Conservation (phyloP, 1,140 invertebrate genomes). For the Pristionchus pacificus region DNA sequence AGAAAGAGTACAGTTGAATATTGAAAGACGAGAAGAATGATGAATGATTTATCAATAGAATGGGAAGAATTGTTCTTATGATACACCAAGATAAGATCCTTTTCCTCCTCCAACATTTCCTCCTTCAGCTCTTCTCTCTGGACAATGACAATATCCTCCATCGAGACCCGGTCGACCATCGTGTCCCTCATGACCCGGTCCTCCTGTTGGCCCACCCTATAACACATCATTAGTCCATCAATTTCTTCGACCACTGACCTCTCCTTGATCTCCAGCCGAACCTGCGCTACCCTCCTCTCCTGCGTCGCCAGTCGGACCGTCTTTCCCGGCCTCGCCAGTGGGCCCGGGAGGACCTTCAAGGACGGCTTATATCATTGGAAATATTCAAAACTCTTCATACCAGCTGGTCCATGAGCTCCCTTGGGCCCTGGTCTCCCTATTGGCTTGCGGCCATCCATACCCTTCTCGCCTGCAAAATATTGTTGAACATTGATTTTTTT, state of each 20-base stretch:
- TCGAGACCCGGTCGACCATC: slow-evolving; percentile 1
- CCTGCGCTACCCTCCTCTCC: slow-evolving; percentile 17
- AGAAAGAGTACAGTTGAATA: too few relatives aligned
- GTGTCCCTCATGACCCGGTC: slow-evolving; percentile 4
- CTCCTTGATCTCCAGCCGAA: not conserved
- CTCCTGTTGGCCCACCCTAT: not conserved
- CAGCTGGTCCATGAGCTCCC: slow-evolving; percentile 33
- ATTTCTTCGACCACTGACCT: too few relatives aligned
- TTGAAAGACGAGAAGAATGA: too few relatives aligned
- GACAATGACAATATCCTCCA: slow-evolving; percentile 4
- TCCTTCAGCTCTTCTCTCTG: not conserved
- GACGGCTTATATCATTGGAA: slow-evolving; percentile 3
- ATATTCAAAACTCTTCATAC: slow-evolving; percentile 2
- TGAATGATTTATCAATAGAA: too few relatives aligned
- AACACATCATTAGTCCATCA: too few relatives aligned
- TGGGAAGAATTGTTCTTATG: too few relatives aligned
- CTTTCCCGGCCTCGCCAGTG: slow-evolving; percentile 21
- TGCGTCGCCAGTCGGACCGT: slow-evolving; percentile 23
- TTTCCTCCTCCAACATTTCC: too few relatives aligned
- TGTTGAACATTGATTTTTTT: too few relatives aligned
- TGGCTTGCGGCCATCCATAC: slow-evolving; percentile 28
- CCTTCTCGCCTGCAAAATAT: slow-evolving; percentile 34
- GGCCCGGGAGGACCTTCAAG: slow-evolving; percentile 19
- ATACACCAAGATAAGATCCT: too few relatives aligned
- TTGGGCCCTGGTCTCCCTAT: slow-evolving; percentile 44